phyloP scores from a whole-genome alignment of 2,797 vertebrate species.

The Anguilla megastoma region DNA sequence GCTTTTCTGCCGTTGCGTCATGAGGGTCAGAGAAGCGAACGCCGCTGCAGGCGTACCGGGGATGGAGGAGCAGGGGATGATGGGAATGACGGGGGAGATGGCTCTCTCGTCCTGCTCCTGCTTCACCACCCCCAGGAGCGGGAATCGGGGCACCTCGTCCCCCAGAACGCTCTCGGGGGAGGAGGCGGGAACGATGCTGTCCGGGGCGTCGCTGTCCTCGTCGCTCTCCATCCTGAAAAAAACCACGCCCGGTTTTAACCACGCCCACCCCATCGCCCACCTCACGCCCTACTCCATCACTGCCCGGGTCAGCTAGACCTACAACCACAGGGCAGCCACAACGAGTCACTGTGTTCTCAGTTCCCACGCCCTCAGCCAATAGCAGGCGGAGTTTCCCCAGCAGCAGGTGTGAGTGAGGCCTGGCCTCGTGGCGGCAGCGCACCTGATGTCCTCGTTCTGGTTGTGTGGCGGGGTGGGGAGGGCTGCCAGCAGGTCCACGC shows the following conservation, averaged over 20 bases:
- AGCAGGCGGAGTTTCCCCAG: not conserved
- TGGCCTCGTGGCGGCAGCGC: conserved; percentile 19
- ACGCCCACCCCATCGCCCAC: not conserved
- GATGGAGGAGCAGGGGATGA: conserved; percentile 90
- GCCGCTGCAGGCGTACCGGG: conserved; percentile 74
- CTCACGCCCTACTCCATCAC: not conserved
- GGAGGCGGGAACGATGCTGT: conserved; percentile 94
- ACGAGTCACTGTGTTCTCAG: not conserved
- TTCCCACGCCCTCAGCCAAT: not conserved
- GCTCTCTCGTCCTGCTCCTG: conserved; percentile 87
- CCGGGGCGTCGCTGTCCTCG: conserved; percentile 89
- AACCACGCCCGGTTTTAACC: not conserved
- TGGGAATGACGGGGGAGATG: conserved; percentile 93
- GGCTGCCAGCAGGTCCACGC: conserved; percentile 92
- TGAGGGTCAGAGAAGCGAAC: not conserved
- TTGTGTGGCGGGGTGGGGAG: conserved; percentile 97
- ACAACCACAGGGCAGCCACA: not conserved
- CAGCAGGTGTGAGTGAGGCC: not conserved
- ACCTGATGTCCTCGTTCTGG: conserved; percentile 98
- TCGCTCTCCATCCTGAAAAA: conserved; percentile 92
- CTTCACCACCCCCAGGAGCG: conserved; percentile 83
- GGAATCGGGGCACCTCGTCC: conserved; percentile 88
- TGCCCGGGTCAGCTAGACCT: not conserved
- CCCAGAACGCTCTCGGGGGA: conserved; percentile 93
- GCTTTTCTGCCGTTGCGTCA: not conserved